Evolutionary conservation across 2,888 invertebrate genomes (phyloP).

Genomic region (Lasioglossum villosulum): DNA sequence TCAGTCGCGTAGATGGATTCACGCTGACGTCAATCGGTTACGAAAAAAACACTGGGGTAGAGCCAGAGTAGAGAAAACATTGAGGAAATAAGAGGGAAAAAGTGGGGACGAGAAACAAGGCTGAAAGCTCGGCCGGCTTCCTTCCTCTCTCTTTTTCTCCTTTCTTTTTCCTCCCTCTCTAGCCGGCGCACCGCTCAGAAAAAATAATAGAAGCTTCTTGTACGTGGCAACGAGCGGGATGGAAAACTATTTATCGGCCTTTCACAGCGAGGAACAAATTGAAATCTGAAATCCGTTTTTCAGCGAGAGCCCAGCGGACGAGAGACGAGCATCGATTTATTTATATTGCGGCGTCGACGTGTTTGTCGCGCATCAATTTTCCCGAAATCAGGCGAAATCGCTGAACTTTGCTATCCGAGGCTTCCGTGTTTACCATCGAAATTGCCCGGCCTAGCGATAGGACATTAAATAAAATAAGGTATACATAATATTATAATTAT

Average conservation of each 20-base stretch:
- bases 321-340: slow-evolving; percentile 40
- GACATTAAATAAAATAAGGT: neutral
- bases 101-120: neutral
- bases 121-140: slow-evolving; percentile 9
- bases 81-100: slow-evolving; percentile 5
- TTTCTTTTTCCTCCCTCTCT: neutral
- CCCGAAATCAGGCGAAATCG: slow-evolving; percentile 20
- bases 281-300: slow-evolving; percentile 52
- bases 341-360: slow-evolving; percentile 19
- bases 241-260: slow-evolving; percentile 57
- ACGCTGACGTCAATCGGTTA: slow-evolving; percentile 39
- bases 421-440: slow-evolving; percentile 8
- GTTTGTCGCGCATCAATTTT: slow-evolving; percentile 20
- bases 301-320: slow-evolving; percentile 17
- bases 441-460: neutral
- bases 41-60: slow-evolving; percentile 2
- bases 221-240: slow-evolving; percentile 26
- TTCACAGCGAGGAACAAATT: slow-evolving; percentile 52
- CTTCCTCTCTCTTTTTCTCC: slow-evolving; percentile 11
- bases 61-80: neutral
- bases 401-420: neutral
- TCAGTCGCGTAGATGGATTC: slow-evolving; percentile 38
- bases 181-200: neutral
- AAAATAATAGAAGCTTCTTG: slow-evolving; percentile 40
- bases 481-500: too few relatives aligned